Percentiles rank a stretch among this genome's conserved stretches.
Evolutionary conservation across 2,888 invertebrate genomes (phyloP).

Genomic region (Automeris io): DNA sequence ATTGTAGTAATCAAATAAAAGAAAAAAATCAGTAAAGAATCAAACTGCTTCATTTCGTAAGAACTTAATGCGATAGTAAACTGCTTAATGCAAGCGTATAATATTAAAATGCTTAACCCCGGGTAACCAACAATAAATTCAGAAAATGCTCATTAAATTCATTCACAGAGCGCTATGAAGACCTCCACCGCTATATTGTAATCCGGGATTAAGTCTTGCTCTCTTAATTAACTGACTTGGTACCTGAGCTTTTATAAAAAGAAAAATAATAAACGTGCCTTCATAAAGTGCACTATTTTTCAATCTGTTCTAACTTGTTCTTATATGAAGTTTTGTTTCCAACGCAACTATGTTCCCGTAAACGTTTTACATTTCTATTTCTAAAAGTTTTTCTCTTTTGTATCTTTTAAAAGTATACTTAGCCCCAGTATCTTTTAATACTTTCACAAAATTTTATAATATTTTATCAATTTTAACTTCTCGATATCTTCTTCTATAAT

Average conservation of each 20-base stretch:
- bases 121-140: slow-evolving; percentile 25
- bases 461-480: too few relatives aligned
- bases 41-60: neutral
- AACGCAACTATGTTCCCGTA: too few relatives aligned
- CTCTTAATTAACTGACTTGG: slow-evolving; percentile 25
- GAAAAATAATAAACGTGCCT: slow-evolving; percentile 2
- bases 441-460: too few relatives aligned
- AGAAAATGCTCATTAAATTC: slow-evolving; percentile 34
- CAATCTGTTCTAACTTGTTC: too few relatives aligned
- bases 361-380: too few relatives aligned
- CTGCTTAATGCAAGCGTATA: slow-evolving; percentile 4
- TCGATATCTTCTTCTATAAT: too few relatives aligned
- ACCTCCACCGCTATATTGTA: slow-evolving; percentile 37
- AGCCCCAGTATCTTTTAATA: too few relatives aligned
- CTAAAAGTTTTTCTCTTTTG: too few relatives aligned
- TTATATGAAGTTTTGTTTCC: too few relatives aligned
- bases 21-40: too few relatives aligned
- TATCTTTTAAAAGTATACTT: too few relatives aligned
- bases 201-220: slow-evolving; percentile 32
- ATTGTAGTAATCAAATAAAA: too few relatives aligned
- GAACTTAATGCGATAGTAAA: neutral
- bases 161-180: slow-evolving; percentile 29
- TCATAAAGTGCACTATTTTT: neutral
- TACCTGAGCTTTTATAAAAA: slow-evolving; percentile 8
- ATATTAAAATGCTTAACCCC: slow-evolving; percentile 9